phyloP scores from a whole-genome alignment of 2,888 invertebrate species.

The Ptychoptera albimana region DNA sequence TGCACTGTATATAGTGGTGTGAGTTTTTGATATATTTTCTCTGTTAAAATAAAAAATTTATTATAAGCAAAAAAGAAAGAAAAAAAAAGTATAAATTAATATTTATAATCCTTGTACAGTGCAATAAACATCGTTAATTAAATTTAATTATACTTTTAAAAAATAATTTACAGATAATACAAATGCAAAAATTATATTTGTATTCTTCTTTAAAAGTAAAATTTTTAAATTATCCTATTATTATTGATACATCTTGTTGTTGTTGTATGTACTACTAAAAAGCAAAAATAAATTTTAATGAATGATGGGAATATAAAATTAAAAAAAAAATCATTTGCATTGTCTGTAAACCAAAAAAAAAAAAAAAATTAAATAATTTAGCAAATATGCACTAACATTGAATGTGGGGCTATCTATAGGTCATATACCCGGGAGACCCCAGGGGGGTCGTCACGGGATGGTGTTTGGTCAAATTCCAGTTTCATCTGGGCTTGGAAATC shows the following conservation, averaged over 20 bases:
- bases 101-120: too few species aligned
- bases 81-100: too few species aligned
- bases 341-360: neutral
- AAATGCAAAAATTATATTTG: too few species aligned
- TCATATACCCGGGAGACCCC: conserved; percentile 46
- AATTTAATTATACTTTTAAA: too few species aligned
- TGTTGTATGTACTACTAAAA: neutral
- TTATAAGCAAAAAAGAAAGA: too few species aligned
- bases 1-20: conserved; percentile 1
- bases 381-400: conserved; percentile 5
- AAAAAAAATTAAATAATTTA: conserved; percentile 1
- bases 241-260: neutral
- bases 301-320: neutral
- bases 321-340: neutral
- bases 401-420: conserved; percentile 25
- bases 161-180: too few species aligned
- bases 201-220: too few species aligned
- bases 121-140: too few species aligned
- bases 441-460: conserved; percentile 48
- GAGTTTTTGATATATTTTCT: neutral
- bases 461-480: conserved; percentile 41
- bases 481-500: conserved; percentile 32
- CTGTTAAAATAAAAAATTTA: too few species aligned
- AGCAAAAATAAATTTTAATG: neutral
- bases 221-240: neutral